A percentile compares a stretch with the other conserved stretches of the same genome.
Evolutionary conservation across 2,888 invertebrate genomes (phyloP).

Genomic region (Noctua fimbriata): DNA sequence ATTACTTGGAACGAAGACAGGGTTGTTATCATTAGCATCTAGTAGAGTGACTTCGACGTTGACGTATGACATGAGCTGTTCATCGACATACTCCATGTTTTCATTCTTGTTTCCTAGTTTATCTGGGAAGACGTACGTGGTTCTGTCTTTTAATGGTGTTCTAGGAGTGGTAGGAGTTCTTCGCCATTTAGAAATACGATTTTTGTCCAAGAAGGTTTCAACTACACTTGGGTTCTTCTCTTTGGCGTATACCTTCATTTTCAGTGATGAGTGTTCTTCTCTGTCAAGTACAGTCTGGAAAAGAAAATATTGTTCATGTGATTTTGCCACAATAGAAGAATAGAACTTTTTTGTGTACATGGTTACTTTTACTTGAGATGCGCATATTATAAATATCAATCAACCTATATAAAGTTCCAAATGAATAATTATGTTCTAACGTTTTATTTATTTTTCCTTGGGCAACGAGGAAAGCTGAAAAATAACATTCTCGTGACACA

Average conservation of each 20-base stretch:
- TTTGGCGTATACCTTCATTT: conserved; percentile 94
- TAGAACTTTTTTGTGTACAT: background rate
- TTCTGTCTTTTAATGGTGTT: conserved; percentile 80
- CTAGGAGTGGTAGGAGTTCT: conserved; percentile 77
- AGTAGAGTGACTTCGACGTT: conserved; percentile 95
- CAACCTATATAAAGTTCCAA: background rate
- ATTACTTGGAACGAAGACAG: conserved; percentile 95
- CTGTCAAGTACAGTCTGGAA: conserved; percentile 93
- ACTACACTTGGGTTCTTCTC: conserved; percentile 94
- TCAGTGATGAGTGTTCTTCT: conserved; percentile 93
- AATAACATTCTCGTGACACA: background rate
- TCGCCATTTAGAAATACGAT: conserved; percentile 84
- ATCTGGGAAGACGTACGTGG: conserved; percentile 88
- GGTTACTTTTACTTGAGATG: background rate
- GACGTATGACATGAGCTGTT: conserved; percentile 90
- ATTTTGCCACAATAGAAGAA: background rate
- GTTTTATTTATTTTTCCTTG: background rate
- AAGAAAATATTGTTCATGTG: background rate
- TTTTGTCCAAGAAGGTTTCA: conserved; percentile 85
- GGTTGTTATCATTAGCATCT: conserved; percentile 98
- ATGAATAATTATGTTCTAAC: background rate
- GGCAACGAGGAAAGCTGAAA: background rate
- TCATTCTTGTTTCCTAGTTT: conserved; percentile 83
- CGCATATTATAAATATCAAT: background rate
- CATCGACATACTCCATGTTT: conserved; percentile 85